phyloP scores from a whole-genome alignment of 2,113 vertebrate species.

The Boleophthalmus pectinirostris region DNA sequence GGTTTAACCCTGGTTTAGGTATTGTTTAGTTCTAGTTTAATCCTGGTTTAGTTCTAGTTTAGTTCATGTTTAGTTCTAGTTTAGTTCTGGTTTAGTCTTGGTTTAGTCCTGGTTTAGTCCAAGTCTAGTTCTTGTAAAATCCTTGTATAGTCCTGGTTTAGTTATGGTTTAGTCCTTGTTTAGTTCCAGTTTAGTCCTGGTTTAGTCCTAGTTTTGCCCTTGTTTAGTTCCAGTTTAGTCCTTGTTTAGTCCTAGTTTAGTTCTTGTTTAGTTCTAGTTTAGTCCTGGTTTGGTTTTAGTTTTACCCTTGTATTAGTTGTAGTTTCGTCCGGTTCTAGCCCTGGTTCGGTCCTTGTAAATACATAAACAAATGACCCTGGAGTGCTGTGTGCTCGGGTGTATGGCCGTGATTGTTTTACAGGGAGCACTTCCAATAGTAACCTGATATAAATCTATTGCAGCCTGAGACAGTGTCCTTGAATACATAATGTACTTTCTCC shows the following conservation, averaged over 20 bases:
- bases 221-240: neutral
- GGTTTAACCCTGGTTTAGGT: too few species aligned
- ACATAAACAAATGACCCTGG: neutral
- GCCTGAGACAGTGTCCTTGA: slow-evolving; percentile 20
- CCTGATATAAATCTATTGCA: slow-evolving; percentile 43
- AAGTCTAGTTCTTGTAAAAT: neutral
- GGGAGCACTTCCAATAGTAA: slow-evolving; percentile 39
- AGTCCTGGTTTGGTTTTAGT: too few species aligned
- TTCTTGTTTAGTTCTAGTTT: neutral
- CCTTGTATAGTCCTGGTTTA: neutral
- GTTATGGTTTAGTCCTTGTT: neutral
- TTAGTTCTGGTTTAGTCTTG: neutral
- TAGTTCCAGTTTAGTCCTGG: too few species aligned
- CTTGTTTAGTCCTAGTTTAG: neutral
- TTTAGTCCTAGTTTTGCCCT: too few species aligned
- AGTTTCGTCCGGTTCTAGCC: neutral
- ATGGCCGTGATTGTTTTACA: slow-evolving; percentile 25
- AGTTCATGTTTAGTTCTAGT: neutral
- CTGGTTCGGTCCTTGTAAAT: neutral
- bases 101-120: neutral
- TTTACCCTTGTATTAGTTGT: neutral
- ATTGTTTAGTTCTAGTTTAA: neutral
- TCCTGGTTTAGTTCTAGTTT: neutral
- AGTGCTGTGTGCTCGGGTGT: neutral
- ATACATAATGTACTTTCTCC: slow-evolving; percentile 36